Evolutionary conservation across 1,140 invertebrate species (phyloP).

Genomic region (Leptestheria dahalacensis): DNA sequence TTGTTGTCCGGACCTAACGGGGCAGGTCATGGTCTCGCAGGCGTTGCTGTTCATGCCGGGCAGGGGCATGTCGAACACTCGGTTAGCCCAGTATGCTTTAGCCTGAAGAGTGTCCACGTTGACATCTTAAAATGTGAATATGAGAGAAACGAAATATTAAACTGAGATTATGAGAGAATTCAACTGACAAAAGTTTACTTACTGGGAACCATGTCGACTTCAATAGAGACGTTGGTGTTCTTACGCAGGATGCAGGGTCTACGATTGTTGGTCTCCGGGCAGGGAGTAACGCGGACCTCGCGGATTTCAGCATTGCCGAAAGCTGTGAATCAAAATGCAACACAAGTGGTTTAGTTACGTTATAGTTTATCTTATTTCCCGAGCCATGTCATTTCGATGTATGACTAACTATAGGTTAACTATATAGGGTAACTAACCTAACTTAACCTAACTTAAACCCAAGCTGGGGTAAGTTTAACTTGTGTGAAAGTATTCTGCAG

Average conservation of each 20-base stretch:
- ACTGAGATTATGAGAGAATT: neutral
- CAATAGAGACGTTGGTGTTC: slow-evolving; percentile 14
- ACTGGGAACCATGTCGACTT: slow-evolving; percentile 16
- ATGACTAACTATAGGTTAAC: too few relatives aligned
- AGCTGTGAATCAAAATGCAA: slow-evolving; percentile 1
- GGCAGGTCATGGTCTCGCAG: slow-evolving; percentile 11
- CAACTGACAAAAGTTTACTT: neutral
- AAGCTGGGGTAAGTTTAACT: neutral
- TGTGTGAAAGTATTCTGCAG: too few relatives aligned
- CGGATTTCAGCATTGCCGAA: slow-evolving; percentile 12
- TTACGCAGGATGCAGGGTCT: slow-evolving; percentile 13
- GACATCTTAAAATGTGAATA: neutral
- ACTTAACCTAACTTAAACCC: neutral
- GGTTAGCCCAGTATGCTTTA: slow-evolving; percentile 17
- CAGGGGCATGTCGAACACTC: slow-evolving; percentile 11
- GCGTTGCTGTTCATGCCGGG: slow-evolving; percentile 15
- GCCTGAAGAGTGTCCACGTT: neutral
- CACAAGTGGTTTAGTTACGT: neutral
- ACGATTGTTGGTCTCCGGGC: slow-evolving; percentile 12
- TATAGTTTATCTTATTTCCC: too few relatives aligned
- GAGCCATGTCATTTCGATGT: too few relatives aligned
- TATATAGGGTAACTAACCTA: too few relatives aligned
- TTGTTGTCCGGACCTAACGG: neutral
- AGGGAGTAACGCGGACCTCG: slow-evolving; percentile 16
- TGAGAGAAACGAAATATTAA: neutral